phyloP scores from a whole-genome alignment of 2,888 invertebrate genomes.

The Cynaeus angustus region DNA sequence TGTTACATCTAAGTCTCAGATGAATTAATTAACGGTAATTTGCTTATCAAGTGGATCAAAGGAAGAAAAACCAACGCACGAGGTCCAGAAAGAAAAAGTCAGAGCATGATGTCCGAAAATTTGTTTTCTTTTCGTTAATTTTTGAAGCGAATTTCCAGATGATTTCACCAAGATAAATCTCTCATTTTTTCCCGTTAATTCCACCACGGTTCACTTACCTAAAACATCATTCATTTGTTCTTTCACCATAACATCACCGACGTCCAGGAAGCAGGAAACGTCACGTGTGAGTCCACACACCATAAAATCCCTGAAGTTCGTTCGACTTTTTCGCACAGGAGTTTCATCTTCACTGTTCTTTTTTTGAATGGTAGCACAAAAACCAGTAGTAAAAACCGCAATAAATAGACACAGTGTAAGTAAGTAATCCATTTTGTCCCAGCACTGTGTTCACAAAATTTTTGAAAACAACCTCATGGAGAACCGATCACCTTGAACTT shows the following conservation, averaged over 20 bases:
- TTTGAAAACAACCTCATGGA: conserved; percentile 44
- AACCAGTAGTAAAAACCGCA: conserved; percentile 40
- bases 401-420: conserved; percentile 45
- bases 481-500: conserved; percentile 66
- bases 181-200: conserved; percentile 1
- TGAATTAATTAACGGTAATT: conserved; percentile 11
- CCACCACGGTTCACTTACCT: conserved; percentile 56
- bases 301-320: conserved; percentile 51
- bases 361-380: conserved; percentile 34
- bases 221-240: conserved; percentile 57
- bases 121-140: no score
- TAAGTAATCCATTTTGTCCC: conserved; percentile 49
- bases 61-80: neutral
- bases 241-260: conserved; percentile 59
- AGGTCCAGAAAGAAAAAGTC: no score
- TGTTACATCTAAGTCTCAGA: neutral
- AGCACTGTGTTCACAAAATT: conserved; percentile 26
- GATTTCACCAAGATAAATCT: neutral
- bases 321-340: conserved; percentile 46
- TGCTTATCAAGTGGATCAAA: neutral
- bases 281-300: conserved; percentile 60
- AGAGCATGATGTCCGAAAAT: no score
- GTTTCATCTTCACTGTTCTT: conserved; percentile 24
- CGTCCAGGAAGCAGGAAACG: conserved; percentile 61
- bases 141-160: no score